phyloP scores from a whole-genome alignment of 2,888 invertebrate species.

The Polymixis flavicincta region DNA sequence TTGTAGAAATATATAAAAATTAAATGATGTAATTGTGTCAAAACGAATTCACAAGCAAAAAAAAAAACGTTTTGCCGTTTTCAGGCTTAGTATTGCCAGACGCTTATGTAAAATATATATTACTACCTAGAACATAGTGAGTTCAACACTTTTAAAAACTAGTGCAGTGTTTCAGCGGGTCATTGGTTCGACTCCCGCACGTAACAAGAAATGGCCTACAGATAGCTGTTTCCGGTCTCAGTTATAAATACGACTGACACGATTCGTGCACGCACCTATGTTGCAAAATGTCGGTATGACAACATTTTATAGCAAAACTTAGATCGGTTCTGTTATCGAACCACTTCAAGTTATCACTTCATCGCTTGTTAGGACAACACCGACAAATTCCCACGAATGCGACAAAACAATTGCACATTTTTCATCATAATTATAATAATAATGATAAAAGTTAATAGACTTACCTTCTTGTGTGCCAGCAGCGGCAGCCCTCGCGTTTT shows the following conservation, averaged over 20 bases:
- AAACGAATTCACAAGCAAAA: background rate
- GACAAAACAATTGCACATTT: slow-evolving; percentile 18
- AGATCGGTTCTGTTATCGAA: slow-evolving; percentile 30
- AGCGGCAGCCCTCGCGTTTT: slow-evolving; percentile 85
- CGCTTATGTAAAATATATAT: slow-evolving; percentile 18
- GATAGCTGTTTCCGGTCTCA: slow-evolving; percentile 26
- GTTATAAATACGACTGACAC: slow-evolving; percentile 25
- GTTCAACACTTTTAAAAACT: slow-evolving; percentile 14
- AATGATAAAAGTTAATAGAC: slow-evolving; percentile 4
- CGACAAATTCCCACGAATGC: slow-evolving; percentile 38
- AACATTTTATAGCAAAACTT: slow-evolving; percentile 20
- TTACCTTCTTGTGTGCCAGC: slow-evolving; percentile 88
- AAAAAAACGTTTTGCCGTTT: background rate
- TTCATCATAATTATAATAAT: slow-evolving; percentile 7
- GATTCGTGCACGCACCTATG: slow-evolving; percentile 23
- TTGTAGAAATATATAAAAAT: background rate
- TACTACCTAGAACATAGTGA: background rate
- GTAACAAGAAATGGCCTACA: slow-evolving; percentile 24
- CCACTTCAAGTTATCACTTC: slow-evolving; percentile 41
- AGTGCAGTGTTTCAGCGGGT: slow-evolving; percentile 45
- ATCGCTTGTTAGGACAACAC: slow-evolving; percentile 31
- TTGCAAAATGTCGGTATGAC: slow-evolving; percentile 19
- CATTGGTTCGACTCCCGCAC: slow-evolving; percentile 29
- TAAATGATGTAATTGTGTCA: background rate
- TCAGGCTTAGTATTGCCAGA: background rate